Evolutionary conservation across 2,113 vertebrate genomes (phyloP).

Genomic region (Periophthalmodon schlosseri): DNA sequence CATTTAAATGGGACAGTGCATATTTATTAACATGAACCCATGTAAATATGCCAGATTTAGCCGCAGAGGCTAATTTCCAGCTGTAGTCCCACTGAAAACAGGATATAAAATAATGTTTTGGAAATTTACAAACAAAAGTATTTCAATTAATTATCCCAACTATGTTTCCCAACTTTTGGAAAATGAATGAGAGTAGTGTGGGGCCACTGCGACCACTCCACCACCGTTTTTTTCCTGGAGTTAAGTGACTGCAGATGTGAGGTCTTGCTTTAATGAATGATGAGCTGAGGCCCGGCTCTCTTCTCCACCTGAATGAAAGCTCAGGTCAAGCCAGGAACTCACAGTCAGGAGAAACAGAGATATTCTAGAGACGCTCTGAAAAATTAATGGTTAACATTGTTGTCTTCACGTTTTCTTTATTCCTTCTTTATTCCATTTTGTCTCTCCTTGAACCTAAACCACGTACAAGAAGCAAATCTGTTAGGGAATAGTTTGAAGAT

Average conservation of each 20-base stretch:
- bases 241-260: slow-evolving; percentile 19
- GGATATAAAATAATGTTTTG: no score
- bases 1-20: no score
- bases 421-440: neutral
- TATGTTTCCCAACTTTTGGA: neutral
- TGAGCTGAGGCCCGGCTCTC: neutral
- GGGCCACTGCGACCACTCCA: neutral
- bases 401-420: neutral
- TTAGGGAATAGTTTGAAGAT: neutral
- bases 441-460: neutral
- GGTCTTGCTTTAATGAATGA: neutral
- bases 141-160: no score
- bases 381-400: neutral
- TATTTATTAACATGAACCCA: no score
- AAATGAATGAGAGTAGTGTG: neutral
- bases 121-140: no score
- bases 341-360: neutral
- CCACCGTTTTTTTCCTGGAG: slow-evolving; percentile 1
- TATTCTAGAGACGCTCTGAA: neutral
- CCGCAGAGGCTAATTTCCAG: no score
- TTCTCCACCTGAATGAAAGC: neutral
- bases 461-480: neutral
- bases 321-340: neutral
- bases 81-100: no score
- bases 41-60: no score